Percentiles rank a stretch among this genome's conserved stretches.
Conservation (phyloP, 2,113 vertebrate genomes). For the Psittacula cyanocephala region DNA sequence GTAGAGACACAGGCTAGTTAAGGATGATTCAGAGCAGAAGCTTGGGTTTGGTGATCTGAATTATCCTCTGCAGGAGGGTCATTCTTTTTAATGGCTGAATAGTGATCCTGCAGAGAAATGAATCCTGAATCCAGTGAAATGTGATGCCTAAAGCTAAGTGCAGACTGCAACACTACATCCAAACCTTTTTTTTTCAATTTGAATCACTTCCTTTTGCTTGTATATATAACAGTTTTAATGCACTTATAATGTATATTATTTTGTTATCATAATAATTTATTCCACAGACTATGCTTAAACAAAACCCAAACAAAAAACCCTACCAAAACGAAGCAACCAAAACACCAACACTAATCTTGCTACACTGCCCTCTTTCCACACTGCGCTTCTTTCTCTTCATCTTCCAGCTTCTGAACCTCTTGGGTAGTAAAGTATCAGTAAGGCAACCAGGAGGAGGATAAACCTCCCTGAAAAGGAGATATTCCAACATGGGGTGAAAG, state of each 20-base stretch:
- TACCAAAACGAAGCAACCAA: background rate
- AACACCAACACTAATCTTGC: background rate
- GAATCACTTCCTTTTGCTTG: background rate
- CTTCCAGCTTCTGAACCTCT: background rate
- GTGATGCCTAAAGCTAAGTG: background rate
- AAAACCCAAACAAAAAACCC: background rate
- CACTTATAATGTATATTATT: background rate
- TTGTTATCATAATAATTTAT: background rate
- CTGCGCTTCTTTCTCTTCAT: background rate
- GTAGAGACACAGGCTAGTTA: background rate
- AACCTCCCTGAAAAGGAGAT: background rate
- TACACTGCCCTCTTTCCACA: background rate
- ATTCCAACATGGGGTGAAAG: background rate
- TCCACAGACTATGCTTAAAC: background rate
- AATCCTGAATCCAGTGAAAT: background rate
- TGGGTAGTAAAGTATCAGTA: background rate
- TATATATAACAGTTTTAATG: background rate
- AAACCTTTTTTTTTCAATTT: background rate
- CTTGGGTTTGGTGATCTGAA: background rate
- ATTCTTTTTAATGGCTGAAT: background rate
- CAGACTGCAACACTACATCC: background rate
- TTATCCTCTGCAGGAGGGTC: background rate
- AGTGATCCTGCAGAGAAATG: background rate
- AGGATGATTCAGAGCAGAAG: background rate
- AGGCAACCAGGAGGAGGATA: background rate